A percentile compares a stretch with the other conserved stretches of the same genome.
Conservation (phyloP, 2,797 vertebrate genomes). For the Pteropus rufus region DNA sequence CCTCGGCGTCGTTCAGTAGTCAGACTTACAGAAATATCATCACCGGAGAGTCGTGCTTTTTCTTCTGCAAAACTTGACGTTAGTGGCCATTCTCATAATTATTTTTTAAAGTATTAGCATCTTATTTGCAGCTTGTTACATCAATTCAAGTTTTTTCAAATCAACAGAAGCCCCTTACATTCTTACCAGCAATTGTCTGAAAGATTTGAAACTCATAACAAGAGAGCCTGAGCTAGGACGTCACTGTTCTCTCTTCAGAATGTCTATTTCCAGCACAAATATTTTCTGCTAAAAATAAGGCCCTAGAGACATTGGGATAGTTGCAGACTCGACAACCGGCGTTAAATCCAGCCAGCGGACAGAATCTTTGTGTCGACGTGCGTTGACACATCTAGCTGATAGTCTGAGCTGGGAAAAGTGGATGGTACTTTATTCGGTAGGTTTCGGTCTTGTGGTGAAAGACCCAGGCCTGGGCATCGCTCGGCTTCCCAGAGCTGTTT, state of each 20-base stretch:
- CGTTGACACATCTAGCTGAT: background rate
- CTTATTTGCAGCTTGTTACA: background rate
- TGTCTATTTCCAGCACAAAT: background rate
- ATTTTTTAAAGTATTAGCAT: background rate
- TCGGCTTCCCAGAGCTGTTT: background rate
- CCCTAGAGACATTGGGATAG: background rate
- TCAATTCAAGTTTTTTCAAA: background rate
- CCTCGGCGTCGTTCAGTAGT: background rate
- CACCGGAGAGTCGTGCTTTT: background rate
- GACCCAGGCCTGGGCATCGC: background rate
- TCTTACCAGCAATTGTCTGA: background rate
- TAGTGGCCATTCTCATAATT: background rate
- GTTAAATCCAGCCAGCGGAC: background rate
- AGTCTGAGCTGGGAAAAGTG: background rate
- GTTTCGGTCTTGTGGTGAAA: background rate
- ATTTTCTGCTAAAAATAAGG: background rate
- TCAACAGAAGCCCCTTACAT: background rate
- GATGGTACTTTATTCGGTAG: background rate
- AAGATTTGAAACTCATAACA: background rate
- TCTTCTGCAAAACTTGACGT: background rate
- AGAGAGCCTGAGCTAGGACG: background rate
- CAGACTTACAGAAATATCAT: background rate
- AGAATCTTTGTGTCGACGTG: background rate
- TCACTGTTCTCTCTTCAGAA: background rate
- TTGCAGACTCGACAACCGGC: background rate